Percentiles rank a stretch among this genome's conserved stretches.
These are phyloP conservation scores for Arge pagana DNA, from an alignment of 2,888 invertebrate genomes.

Conservation along the genomic window DNA sequence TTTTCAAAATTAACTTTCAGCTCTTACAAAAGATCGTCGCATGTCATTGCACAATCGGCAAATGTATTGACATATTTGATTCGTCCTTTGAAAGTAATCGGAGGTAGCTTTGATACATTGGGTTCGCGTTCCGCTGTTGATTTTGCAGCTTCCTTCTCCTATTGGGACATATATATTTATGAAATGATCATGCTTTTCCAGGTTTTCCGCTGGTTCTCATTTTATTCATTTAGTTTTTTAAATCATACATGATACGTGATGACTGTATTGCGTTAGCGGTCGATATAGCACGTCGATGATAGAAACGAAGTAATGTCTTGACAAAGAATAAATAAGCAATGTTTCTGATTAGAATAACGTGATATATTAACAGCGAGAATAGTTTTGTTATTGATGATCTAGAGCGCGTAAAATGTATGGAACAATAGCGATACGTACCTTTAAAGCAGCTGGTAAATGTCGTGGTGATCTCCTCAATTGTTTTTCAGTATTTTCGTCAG, in stretches of 20 bases:
- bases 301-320: neutral
- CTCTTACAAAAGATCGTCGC: constrained; percentile 49
- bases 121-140: constrained; percentile 28
- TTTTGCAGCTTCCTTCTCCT: neutral
- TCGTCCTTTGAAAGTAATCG: constrained; percentile 42
- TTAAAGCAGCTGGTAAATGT: constrained; percentile 34
- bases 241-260: neutral
- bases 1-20: constrained; percentile 1
- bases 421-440: constrained; percentile 30
- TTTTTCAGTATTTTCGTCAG: neutral
- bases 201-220: no score
- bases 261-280: neutral
- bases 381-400: constrained; percentile 1
- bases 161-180: no score
- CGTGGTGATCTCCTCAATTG: constrained; percentile 36
- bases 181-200: no score
- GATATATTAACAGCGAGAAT: constrained; percentile 9
- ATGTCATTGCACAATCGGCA: constrained; percentile 45
- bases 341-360: constrained; percentile 3
- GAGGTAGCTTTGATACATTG: constrained; percentile 31
- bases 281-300: no score
- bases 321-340: neutral
- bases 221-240: no score
- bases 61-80: constrained; percentile 46
- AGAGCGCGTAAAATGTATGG: neutral